Evolutionary conservation across 2,888 invertebrate species (phyloP).

Genomic region (Meiosimyza decipiens): DNA sequence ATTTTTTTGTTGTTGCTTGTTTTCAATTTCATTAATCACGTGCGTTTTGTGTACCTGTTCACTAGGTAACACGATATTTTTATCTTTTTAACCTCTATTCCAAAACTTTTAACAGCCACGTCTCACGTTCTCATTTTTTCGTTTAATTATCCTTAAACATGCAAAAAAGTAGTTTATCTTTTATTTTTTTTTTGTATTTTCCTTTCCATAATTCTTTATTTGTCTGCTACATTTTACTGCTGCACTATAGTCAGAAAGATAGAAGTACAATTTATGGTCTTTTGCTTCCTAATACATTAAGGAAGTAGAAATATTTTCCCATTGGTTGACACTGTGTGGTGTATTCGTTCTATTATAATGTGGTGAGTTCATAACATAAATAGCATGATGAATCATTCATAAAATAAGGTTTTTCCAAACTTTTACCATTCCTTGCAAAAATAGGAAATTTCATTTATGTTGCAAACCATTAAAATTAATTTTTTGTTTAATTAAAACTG

Average conservation of each 20-base stretch:
- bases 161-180: neutral
- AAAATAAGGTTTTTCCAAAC: neutral
- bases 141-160: constrained; percentile 8
- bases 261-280: too few relatives aligned
- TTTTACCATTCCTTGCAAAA: neutral
- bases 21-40: too few relatives aligned
- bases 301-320: neutral
- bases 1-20: too few relatives aligned
- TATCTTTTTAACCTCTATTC: too few relatives aligned
- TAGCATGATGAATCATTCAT: neutral
- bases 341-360: neutral
- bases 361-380: neutral
- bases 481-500: too few relatives aligned
- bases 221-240: neutral
- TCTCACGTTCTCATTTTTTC: neutral
- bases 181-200: neutral
- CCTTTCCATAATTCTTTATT: neutral
- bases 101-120: constrained; percentile 6
- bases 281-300: constrained; percentile 5
- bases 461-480: too few relatives aligned
- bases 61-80: too few relatives aligned
- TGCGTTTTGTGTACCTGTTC: too few relatives aligned
- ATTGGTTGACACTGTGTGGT: neutral
- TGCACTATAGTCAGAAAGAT: neutral
- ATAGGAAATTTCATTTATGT: neutral